Base-by-base conservation (phyloP, 2,797 vertebrate species). In the Protonibea diacanthus region DNA sequence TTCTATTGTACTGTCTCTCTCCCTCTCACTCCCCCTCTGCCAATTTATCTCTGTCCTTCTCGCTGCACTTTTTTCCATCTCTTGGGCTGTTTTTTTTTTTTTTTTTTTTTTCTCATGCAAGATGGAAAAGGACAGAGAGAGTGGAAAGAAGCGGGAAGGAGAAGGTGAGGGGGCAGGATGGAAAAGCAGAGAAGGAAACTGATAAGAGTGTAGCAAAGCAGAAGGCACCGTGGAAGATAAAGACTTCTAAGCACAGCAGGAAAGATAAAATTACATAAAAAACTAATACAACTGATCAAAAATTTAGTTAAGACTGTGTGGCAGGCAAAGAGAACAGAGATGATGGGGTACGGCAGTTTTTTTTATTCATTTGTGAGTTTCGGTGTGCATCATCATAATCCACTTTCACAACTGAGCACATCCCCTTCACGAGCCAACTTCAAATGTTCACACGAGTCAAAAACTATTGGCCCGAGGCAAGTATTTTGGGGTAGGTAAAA, bases 1-100 rank as follows among this genome's bases (percentile, higher is more conserved):
- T 29, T 29, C 29, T 29, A 29, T 29, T 29, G 6, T 29, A 29
- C 29, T 29, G 29, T 29, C 29, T 38, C 33, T 38, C 33, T 38
- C 33, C 33, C 8, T 53, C 73, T 69, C 53, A 5, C 18, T 49
- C 47, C 15, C 38, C 13, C 13, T 57, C 7, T 15, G 14, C 56
- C 60, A 65, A 65, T 83, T 77, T 76, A 60, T 88, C 87, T 58
- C 57, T 66, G 52, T 75, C 72, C 71, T 52, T 64, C 53, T 45
- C 68, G 1, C 51, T 70, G 58, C 76, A 68, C 53, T 78, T 78
- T 80, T 80, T 74, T 25, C 45, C 27, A 23, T 76, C 42, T 75
- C 71, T 25, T 11, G 5, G 21, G 20, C 40, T 52, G 10, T 21
- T 27, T 27, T 49, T 59, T 62, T 60, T 52, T 40, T 62, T 60